Evolutionary conservation across 2,888 invertebrate species (phyloP), one percentile per base, ranked within the genome.

Genomic region (Thera britannica): DNA sequence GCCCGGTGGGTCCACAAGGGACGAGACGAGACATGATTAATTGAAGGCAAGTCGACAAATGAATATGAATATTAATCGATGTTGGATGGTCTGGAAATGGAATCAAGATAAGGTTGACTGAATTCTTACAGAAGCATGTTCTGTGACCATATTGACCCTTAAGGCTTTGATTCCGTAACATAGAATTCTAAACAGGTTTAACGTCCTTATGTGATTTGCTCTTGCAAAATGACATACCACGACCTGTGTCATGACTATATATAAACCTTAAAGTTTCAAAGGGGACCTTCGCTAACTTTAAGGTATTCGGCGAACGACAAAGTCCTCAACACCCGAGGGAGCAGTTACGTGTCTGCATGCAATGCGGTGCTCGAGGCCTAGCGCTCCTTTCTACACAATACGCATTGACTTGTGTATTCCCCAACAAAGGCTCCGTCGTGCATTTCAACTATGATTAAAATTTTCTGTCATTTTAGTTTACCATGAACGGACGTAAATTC

Each of bases 281-380:
- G 68, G 67, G 62, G 70, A 70, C 71, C 67, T 71, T 71, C 71
- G 67, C 71, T 68, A 72, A 73, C 65, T 72, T 75, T 72, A 66
- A 87, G 79, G 80, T 87, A 86, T 86, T 86, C 86, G 75, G 78
- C 76, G 80, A 79, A 83, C 79, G 84, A 80, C 80, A 77, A 82
- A 81, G 81, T 76, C 77, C 76, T 70, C 73, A 72, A 66, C 76
- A 80, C 88, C 81, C 78, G 62, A 48, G 82, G 88, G 88, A 84
- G 80, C 77, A 80, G 83, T 85, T 85, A 88, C 88, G 89, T 87
- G 87, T 78, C 76, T 75, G 82, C 81, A 83, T 83, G 83, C 81
- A 77, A 83, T 83, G 83, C 81, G 77, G 68, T 74, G 79, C 79
- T 74, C 74, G 76, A 74, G 79, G 78, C 77, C 75, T 68, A 74